A percentile compares a stretch with the other conserved stretches of the same genome.
These are phyloP conservation scores for Microplitis manilae DNA, from an alignment of 2,888 invertebrate genomes.

Conservation along the genomic window DNA sequence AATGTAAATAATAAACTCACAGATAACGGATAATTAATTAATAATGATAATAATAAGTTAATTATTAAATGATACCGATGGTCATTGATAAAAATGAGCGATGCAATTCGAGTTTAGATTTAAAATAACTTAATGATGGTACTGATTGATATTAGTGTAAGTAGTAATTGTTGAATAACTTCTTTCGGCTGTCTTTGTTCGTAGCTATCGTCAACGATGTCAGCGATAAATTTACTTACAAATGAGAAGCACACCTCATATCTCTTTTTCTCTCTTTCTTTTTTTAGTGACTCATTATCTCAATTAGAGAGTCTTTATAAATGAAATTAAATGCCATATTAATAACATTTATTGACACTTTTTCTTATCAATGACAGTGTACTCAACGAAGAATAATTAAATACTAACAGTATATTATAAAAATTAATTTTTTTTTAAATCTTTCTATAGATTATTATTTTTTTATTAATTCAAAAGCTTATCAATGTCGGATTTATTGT, in stretches of 20 bases:
- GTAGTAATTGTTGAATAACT: constrained; percentile 32
- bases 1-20: constrained; percentile 9
- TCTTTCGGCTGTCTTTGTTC: constrained; percentile 29
- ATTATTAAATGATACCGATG: background rate
- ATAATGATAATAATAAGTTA: background rate
- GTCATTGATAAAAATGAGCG: background rate
- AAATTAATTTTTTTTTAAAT: too few relatives aligned
- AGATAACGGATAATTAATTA: background rate
- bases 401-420: too few relatives aligned
- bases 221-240: constrained; percentile 28
- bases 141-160: background rate
- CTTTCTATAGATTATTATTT: too few relatives aligned
- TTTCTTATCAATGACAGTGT: background rate
- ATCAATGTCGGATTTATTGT: background rate
- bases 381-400: background rate
- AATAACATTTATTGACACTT: background rate
- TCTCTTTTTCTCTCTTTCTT: constrained; percentile 16
- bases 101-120: constrained; percentile 19
- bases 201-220: background rate
- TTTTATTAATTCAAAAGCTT: background rate
- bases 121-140: constrained; percentile 24
- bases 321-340: constrained; percentile 30
- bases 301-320: constrained; percentile 8
- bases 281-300: constrained; percentile 25
- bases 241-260: constrained; percentile 38